These are phyloP conservation scores for Tenrec ecaudatus DNA, from an alignment of 2,113 vertebrate species.

Conservation along the genomic window DNA sequence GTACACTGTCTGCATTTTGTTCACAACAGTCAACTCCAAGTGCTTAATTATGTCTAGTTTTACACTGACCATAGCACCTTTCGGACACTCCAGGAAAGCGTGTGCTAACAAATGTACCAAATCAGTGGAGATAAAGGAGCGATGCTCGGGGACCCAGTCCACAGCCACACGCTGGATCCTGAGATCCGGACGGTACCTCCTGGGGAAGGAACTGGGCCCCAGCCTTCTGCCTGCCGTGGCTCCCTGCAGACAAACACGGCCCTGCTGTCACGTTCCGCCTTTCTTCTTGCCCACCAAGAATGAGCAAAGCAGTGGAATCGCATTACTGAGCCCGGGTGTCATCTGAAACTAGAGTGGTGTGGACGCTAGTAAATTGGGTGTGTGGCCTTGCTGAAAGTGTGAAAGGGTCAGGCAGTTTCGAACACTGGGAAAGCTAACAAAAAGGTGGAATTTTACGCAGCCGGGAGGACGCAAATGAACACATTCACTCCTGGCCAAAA, in stretches of 20 bases:
- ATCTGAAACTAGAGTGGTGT: background rate
- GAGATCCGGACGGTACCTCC: no score
- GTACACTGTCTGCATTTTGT: no score
- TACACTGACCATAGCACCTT: no score
- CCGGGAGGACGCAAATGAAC: background rate
- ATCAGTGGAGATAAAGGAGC: background rate
- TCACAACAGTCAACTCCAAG: no score
- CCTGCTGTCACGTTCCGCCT: background rate
- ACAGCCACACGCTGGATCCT: background rate
- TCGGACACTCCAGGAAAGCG: no score
- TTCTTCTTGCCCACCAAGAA: background rate
- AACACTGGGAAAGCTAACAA: background rate
- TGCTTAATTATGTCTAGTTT: no score
- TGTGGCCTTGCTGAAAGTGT: background rate
- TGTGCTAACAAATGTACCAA: background rate
- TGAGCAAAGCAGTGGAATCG: background rate
- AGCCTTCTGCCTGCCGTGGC: background rate
- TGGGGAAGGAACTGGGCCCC: background rate
- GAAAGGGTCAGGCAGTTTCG: background rate
- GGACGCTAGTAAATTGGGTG: rapidly evolving
- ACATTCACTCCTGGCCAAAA: background rate
- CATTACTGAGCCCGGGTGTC: background rate
- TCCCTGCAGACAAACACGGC: background rate
- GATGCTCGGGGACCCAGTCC: background rate
- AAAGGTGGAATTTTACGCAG: background rate